phyloP scores from a whole-genome alignment of 2,797 vertebrate species.

The Premnoplex brunnescens region DNA sequence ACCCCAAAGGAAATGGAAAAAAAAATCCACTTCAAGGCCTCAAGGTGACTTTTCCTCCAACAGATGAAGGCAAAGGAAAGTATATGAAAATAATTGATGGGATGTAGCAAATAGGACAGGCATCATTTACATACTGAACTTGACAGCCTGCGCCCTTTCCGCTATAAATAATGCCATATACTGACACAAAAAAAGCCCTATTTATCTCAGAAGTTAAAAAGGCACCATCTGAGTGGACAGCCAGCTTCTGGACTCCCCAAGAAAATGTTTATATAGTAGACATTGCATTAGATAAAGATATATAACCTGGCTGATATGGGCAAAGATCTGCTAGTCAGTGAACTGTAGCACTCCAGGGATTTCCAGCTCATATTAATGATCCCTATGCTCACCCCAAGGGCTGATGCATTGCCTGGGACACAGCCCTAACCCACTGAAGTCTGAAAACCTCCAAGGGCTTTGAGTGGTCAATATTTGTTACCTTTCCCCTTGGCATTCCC shows the following conservation, averaged over 20 bases:
- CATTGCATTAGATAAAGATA: background rate
- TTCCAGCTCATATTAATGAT: background rate
- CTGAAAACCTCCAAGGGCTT: background rate
- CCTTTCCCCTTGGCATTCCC: background rate
- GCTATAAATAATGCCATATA: conserved; percentile 38
- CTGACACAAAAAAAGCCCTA: conserved; percentile 33
- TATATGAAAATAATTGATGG: conserved; percentile 53
- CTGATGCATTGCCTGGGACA: background rate
- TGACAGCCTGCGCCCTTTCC: conserved; percentile 33
- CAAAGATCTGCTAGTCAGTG: background rate
- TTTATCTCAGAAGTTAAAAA: conserved; percentile 38
- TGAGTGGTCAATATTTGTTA: background rate
- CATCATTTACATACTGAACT: conserved; percentile 59
- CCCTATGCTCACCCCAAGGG: background rate
- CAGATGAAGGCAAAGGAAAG: conserved; percentile 49
- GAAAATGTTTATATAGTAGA: background rate
- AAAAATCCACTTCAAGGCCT: conserved; percentile 22
- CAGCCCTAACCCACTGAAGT: background rate
- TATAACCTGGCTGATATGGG: background rate
- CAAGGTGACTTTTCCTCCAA: conserved; percentile 59
- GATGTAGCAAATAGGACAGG: background rate
- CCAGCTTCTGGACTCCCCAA: background rate
- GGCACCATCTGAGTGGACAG: conserved; percentile 2
- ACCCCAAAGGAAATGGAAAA: background rate
- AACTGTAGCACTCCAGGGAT: background rate